A percentile compares a stretch with the other conserved stretches of the same genome.
These are phyloP conservation scores for Chlorospingus semifuscus DNA, from an alignment of 2,797 vertebrate species.

Conservation along the genomic window DNA sequence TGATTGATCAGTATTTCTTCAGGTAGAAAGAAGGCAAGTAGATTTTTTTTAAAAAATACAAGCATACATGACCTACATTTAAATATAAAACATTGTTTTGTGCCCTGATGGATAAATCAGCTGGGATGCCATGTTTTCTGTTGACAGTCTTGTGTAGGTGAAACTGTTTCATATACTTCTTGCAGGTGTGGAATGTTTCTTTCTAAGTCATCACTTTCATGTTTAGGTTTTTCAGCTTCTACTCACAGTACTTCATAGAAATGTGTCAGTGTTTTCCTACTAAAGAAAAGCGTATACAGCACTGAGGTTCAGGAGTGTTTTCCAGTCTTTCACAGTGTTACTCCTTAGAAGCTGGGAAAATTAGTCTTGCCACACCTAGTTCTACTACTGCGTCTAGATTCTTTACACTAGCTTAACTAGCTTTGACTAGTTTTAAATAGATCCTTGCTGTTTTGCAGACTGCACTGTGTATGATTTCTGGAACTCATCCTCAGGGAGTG, in stretches of 20 bases:
- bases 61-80: neutral
- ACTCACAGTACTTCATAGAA: neutral
- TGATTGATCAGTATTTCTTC: neutral
- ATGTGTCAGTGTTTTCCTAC: neutral
- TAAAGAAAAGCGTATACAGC: neutral
- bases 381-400: neutral
- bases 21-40: neutral
- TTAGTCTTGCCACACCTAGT: neutral
- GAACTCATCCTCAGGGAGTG: neutral
- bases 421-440: neutral
- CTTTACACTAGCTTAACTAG: neutral
- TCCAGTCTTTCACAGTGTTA: neutral
- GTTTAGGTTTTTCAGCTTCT: neutral
- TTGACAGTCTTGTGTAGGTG: neutral
- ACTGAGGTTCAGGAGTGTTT: neutral
- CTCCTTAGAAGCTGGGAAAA: neutral
- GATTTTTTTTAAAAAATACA: neutral
- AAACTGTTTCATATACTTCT: neutral
- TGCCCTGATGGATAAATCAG: neutral
- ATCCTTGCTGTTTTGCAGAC: neutral
- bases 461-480: neutral
- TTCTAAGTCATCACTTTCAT: neutral
- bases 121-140: neutral
- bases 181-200: neutral
- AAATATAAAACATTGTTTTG: neutral